These are phyloP conservation scores for Bombus affinis DNA, from an alignment of 1,140 invertebrate genomes.

Conservation along the genomic window DNA sequence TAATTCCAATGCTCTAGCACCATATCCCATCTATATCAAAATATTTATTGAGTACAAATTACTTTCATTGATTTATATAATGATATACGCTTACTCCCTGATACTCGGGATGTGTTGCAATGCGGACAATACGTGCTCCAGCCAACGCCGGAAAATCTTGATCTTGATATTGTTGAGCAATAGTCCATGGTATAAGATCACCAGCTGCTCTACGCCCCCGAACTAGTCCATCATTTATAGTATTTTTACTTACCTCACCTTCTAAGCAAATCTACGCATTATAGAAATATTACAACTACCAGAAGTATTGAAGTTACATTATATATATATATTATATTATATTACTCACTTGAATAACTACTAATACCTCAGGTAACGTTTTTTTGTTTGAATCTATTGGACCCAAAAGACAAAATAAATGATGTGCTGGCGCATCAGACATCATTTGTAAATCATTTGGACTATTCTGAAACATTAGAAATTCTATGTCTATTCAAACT, in stretches of 20 bases:
- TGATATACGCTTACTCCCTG: slow-evolving; percentile 86
- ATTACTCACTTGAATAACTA: slow-evolving; percentile 90
- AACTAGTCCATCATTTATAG: slow-evolving; percentile 90
- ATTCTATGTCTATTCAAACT: not conserved
- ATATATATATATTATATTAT: not conserved
- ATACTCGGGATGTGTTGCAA: slow-evolving; percentile 99
- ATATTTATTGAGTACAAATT: slow-evolving; percentile 36
- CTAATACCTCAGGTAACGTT: slow-evolving; percentile 94
- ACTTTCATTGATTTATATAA: slow-evolving; percentile 28
- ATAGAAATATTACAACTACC: slow-evolving; percentile 26
- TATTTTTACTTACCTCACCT: slow-evolving; percentile 94
- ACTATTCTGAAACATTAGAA: slow-evolving; percentile 88
- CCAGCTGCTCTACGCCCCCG: slow-evolving; percentile 95
- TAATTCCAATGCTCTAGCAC: slow-evolving; percentile 91
- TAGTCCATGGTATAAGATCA: slow-evolving; percentile 99
- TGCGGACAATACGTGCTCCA: slow-evolving; percentile 96
- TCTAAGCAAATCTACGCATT: slow-evolving; percentile 92
- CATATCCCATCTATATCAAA: slow-evolving; percentile 95
- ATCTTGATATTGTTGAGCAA: slow-evolving; percentile 98
- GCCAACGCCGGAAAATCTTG: slow-evolving; percentile 95
- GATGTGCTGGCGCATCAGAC: slow-evolving; percentile 99
- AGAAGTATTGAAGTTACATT: not conserved
- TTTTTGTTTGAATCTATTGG: slow-evolving; percentile 89
- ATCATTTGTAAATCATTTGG: slow-evolving; percentile 99
- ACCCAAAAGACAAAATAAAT: slow-evolving; percentile 97